Evolutionary conservation across 2,113 vertebrate species (phyloP).

Genomic region (Aleadryas rufinucha): DNA sequence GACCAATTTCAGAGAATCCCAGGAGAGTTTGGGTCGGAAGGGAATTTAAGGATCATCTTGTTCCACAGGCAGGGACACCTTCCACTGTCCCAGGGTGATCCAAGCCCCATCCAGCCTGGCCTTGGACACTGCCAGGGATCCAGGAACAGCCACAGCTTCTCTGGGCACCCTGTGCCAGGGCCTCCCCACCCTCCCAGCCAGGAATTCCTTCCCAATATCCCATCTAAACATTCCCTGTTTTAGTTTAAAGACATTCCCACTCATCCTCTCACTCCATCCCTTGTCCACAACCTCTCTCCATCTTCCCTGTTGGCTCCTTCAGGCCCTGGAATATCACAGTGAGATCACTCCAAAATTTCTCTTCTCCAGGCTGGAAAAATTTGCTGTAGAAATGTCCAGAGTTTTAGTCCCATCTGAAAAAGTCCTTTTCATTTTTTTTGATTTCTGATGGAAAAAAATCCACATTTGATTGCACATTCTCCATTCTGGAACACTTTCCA

Average conservation of each 20-base stretch:
- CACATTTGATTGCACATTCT: not conserved
- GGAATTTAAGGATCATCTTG: not conserved
- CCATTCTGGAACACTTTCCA: not conserved
- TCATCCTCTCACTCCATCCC: not conserved
- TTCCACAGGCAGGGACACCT: not conserved
- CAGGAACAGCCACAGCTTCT: not conserved
- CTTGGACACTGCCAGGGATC: not conserved
- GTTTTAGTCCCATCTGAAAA: not conserved
- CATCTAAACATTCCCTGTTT: not conserved
- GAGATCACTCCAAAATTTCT: not conserved
- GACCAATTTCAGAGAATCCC: not conserved
- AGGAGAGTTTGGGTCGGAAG: not conserved
- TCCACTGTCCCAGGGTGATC: accelerated
- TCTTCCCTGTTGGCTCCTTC: not conserved
- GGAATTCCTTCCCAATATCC: not conserved
- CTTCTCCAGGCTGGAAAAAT: no score
- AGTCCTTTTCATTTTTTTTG: accelerated
- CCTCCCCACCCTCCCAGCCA: not conserved
- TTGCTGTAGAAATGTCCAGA: no score
- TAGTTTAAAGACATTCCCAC: not conserved
- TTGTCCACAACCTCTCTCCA: not conserved
- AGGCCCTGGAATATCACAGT: not conserved
- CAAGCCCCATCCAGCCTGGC: accelerated
- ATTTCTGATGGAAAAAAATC: not conserved
- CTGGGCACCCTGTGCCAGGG: accelerated